Base-by-base conservation (phyloP, 2,888 invertebrate genomes). In the Sesia apiformis region DNA sequence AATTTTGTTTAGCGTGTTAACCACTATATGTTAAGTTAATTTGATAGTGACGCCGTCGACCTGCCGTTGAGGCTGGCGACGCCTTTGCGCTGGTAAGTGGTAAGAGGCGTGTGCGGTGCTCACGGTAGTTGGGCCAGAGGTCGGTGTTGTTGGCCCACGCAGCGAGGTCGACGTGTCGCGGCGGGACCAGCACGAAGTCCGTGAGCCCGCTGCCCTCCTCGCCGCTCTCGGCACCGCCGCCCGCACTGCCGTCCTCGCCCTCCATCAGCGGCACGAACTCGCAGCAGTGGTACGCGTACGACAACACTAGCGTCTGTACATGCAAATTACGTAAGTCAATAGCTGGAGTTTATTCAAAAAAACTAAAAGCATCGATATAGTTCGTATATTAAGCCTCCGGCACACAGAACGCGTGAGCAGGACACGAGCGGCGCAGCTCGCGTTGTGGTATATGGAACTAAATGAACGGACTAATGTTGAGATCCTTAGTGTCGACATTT, bases 281-380 rank as follows among this genome's bases (percentile, higher is more conserved):
- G 84, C 98, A 98, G 87, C 98, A 98, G 79, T 98, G 98, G 86
- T 98, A 98, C 63, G 98, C 98, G 83, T 98, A 98, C 1, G 97
- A 96, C 46, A 98, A 87, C 49, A 96, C 93, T 71, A 98, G 90
- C 6, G 94, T 94, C 86, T 95, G 82, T 5, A 50, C 50, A 50
- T 38, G 38, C 7, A 50, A 6, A 42, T 23, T 23, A 23, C 23
- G 23, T 23, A 23, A 23, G 23, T 23, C 23, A 23, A 23, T 1
- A 23, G 23, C 23, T 23, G 23, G 23, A 23, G 23, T 23, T 23
- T 23, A 23, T 2, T 23, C 23, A 23, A 23, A 23, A n/a, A 23
- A 23, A 23, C 23, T 23, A 23, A 23, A 23, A 23, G 2, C 23
- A 23, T 2, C 23, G 23, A 23, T 2, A 23, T 23, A 23, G 23